phyloP scores from a whole-genome alignment of 1,140 invertebrate species.

The Pseudomyrmex pallidus region DNA sequence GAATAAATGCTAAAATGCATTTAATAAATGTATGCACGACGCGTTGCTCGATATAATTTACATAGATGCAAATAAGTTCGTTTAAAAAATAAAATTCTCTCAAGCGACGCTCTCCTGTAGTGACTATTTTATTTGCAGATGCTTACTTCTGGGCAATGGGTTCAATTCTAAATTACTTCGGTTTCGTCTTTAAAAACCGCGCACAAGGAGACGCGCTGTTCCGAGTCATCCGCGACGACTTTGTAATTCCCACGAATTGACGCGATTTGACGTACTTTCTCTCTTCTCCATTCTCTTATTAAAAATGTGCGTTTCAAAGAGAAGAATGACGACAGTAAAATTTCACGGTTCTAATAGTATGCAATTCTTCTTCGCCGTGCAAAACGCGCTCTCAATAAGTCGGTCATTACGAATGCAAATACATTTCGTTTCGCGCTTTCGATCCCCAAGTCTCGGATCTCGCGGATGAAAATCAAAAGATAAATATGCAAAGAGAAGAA shows the following conservation, averaged over 20 bases:
- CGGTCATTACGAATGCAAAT: slow-evolving; percentile 36
- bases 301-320: slow-evolving; percentile 55
- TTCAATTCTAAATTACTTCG: background rate
- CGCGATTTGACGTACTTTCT: slow-evolving; percentile 1
- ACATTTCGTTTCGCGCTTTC: slow-evolving; percentile 38
- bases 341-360: slow-evolving; percentile 16
- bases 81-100: slow-evolving; percentile 22
- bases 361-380: slow-evolving; percentile 25
- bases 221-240: slow-evolving; percentile 17
- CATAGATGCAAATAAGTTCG: background rate
- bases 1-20: background rate
- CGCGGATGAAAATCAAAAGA: slow-evolving; percentile 4
- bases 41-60: slow-evolving; percentile 1
- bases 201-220: background rate
- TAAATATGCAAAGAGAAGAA: background rate
- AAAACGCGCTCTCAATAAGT: slow-evolving; percentile 29
- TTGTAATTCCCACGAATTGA: slow-evolving; percentile 8
- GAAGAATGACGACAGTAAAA: slow-evolving; percentile 34
- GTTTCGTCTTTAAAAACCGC: background rate
- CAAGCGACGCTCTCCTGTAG: slow-evolving; percentile 4
- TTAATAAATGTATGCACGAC: background rate
- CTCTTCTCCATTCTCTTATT: background rate
- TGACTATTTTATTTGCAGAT: slow-evolving; percentile 23
- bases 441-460: background rate
- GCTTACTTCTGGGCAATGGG: background rate